These are phyloP conservation scores for Diaprepes abbreviatus DNA, from an alignment of 2,888 invertebrate genomes.

Conservation along the genomic window DNA sequence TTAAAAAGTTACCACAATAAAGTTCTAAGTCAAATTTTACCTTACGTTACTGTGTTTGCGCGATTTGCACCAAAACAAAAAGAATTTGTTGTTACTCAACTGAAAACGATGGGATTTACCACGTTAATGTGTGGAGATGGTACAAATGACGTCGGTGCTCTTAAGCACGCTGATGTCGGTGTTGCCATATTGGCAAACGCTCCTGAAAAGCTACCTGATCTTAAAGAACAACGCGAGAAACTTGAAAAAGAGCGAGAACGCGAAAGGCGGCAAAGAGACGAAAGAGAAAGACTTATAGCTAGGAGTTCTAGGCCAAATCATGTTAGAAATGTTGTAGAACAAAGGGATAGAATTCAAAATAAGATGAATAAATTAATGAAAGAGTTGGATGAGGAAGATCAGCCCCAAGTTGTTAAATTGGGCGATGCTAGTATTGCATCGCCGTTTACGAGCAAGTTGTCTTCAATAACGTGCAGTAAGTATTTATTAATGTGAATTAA, in stretches of 20 bases:
- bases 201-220: constrained; percentile 72
- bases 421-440: constrained; percentile 99
- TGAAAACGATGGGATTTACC: constrained; percentile 88
- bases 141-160: constrained; percentile 98
- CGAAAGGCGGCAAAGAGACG: constrained; percentile 55
- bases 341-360: constrained; percentile 60
- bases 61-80: constrained; percentile 99
- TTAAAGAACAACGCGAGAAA: constrained; percentile 61
- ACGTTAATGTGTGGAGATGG: constrained; percentile 99
- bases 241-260: constrained; percentile 56
- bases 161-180: constrained; percentile 98
- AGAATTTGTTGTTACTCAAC: constrained; percentile 91
- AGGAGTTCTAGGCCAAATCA: constrained; percentile 58
- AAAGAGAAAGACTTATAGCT: constrained; percentile 41
- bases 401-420: constrained; percentile 90
- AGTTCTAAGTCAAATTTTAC: constrained; percentile 81
- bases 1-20: not conserved
- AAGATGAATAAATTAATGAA: constrained; percentile 78
- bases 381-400: constrained; percentile 90
- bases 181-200: constrained; percentile 91
- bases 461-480: constrained; percentile 95
- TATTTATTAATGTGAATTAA: too few species aligned
- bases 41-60: constrained; percentile 93
- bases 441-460: constrained; percentile 97
- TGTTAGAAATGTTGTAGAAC: constrained; percentile 55